Percentiles rank a stretch among this genome's conserved stretches.
Evolutionary conservation across 2,797 vertebrate genomes (phyloP).

Genomic region (Lagothrix lagotricha): DNA sequence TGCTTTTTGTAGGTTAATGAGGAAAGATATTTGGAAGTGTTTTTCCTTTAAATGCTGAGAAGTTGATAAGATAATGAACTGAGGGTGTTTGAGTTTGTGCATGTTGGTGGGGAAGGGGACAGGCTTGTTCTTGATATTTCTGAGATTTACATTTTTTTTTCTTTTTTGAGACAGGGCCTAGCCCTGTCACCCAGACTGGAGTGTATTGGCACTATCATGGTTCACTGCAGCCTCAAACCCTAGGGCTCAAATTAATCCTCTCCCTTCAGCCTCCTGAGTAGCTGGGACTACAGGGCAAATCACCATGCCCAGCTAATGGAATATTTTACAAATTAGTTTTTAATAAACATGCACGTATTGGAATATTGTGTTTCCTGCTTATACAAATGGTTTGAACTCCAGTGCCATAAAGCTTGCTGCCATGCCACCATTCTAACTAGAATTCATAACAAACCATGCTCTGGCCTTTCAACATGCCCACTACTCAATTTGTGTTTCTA

Average conservation of each 20-base stretch:
- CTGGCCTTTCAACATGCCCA: not conserved
- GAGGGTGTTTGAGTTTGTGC: not conserved
- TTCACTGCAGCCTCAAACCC: not conserved
- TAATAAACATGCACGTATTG: not conserved
- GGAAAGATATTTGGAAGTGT: not conserved
- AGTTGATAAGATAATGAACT: not conserved
- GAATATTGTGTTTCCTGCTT: not conserved
- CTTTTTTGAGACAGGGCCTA: not conserved
- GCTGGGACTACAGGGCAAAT: not conserved
- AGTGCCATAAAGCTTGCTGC: not conserved
- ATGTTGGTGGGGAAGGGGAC: too few relatives aligned
- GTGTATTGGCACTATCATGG: not conserved
- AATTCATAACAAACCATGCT: too few relatives aligned
- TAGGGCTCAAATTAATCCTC: not conserved
- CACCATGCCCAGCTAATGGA: not conserved
- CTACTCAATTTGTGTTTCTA: not conserved
- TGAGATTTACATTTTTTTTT: not conserved
- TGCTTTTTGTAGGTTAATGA: not conserved
- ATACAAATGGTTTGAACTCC: not conserved
- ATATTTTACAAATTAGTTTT: not conserved
- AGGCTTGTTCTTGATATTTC: not conserved
- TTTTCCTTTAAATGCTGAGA: not conserved
- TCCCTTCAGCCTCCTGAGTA: not conserved
- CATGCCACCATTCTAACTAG: not conserved
- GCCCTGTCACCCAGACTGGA: not conserved